Percentiles rank a stretch among this genome's conserved stretches.
Evolutionary conservation across 2,888 invertebrate species (phyloP).

Genomic region (Matsumyia berberina): DNA sequence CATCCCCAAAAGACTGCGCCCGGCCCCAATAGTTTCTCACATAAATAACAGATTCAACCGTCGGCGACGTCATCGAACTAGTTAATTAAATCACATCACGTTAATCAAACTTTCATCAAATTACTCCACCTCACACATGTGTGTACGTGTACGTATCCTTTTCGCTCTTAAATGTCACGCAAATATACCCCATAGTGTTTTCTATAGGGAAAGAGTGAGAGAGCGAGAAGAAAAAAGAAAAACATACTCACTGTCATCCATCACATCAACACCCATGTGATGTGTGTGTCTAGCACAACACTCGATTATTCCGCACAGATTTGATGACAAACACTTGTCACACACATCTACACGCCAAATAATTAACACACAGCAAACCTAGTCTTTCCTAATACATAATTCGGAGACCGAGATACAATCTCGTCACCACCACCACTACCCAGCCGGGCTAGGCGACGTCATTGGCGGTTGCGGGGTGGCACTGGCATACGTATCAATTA

Average conservation of each 20-base stretch:
- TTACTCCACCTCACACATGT: constrained; percentile 32
- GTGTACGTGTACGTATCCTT: constrained; percentile 32
- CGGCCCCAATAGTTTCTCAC: not conserved
- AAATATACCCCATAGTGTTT: constrained; percentile 12
- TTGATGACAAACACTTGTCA: constrained; percentile 64
- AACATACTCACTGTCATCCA: constrained; percentile 44
- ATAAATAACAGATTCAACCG: constrained; percentile 27
- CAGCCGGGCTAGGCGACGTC: not conserved
- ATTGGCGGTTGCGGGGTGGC: not conserved
- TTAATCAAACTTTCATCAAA: constrained; percentile 66
- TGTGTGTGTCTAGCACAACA: constrained; percentile 26
- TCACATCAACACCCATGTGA: constrained; percentile 54
- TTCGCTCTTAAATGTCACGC: constrained; percentile 51
- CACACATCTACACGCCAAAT: constrained; percentile 35
- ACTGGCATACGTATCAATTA: constrained; percentile 1
- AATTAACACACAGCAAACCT: constrained; percentile 39
- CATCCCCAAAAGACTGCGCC: constrained; percentile 23
- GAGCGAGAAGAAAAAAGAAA: no score
- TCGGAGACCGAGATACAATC: constrained; percentile 40
- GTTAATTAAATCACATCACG: constrained; percentile 68
- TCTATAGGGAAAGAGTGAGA: constrained; percentile 4
- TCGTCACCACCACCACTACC: constrained; percentile 25
- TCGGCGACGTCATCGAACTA: constrained; percentile 46
- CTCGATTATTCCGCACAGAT: constrained; percentile 64
- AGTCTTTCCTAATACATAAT: constrained; percentile 23